Evolutionary conservation across 2,888 invertebrate genomes (phyloP), one percentile per base, ranked within the genome.

Genomic region (Amorpha juglandis): DNA sequence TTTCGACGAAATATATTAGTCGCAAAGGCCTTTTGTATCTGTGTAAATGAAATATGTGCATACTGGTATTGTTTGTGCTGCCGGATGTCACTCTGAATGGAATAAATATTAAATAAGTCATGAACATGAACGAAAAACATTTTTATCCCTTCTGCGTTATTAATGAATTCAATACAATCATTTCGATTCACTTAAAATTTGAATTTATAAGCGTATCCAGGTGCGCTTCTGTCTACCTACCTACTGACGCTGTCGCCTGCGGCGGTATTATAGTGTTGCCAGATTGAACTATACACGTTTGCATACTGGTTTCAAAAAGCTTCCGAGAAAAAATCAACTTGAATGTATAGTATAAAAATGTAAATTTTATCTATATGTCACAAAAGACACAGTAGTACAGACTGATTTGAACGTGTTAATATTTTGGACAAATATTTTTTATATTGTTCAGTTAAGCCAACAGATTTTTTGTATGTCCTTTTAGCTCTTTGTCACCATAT

Each of bases 201-300:
- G 85, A 87, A 84, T 90, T 89, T 86, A 79, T 88, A 84, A 88
- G 79, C 73, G 68, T 63, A 76, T 77, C 88, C 89, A 89, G 87
- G 84, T 89, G 88, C 82, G 67, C 71, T 69, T 65, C 12, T 27
- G 8, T 19, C 21, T 65, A 45, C 2, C 47, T 53, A 27, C 27
- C 27, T 4, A 27, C 27, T 27, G 27, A 64, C 64, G 11, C 47
- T 8, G 4, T n/a, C 27, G 47, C 62, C 27, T 9, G 47, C 62
- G 21, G 33, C n/a, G 45, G 6, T 38, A 6, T 7, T 45, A 62
- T 19, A 11, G 21, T 62, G 16, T 45, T 38, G 47, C n/a, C 12
- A n/a, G 42, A 38, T 38, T 27, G 7, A 6, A 38, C 38, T 3
- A 21, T 1, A 45, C 19, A 11, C 21, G 19, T 21, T 7, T 38